These are phyloP conservation scores for Anagyrus pseudococci DNA, from an alignment of 2,888 invertebrate genomes.

Conservation along the genomic window DNA sequence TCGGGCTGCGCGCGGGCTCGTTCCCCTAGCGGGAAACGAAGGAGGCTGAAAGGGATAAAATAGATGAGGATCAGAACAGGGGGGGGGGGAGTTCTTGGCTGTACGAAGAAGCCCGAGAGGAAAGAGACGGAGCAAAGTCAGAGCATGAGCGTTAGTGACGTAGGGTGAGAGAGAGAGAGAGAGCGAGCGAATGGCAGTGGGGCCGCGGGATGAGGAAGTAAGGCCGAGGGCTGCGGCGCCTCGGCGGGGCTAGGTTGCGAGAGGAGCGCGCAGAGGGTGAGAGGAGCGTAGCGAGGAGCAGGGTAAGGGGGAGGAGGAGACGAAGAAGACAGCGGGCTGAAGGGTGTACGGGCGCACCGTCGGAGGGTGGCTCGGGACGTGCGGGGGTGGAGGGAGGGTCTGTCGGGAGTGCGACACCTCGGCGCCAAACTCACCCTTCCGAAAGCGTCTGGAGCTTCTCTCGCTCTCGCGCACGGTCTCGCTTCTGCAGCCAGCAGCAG, in stretches of 20 bases:
- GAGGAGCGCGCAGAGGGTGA: too few relatives aligned
- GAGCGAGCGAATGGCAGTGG: conserved; percentile 18
- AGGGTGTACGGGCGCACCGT: conserved; percentile 27
- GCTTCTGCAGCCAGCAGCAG: too few relatives aligned
- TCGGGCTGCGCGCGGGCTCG: not conserved
- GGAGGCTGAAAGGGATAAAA: conserved; percentile 38
- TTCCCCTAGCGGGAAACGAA: conserved; percentile 16
- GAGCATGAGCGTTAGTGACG: too few relatives aligned
- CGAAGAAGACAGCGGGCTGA: conserved; percentile 33
- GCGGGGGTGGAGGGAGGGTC: conserved; percentile 25
- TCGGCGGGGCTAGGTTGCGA: too few relatives aligned
- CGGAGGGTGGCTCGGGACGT: conserved; percentile 26
- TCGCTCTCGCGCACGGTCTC: conserved; percentile 43
- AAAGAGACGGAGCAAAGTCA: conserved; percentile 21
- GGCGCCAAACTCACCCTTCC: conserved; percentile 62
- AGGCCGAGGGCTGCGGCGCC: too few relatives aligned
- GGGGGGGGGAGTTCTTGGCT: conserved; percentile 8
- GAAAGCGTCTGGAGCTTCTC: conserved; percentile 56
- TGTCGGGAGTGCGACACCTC: conserved; percentile 56
- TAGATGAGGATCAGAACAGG: conserved; percentile 33
- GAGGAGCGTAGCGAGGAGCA: not conserved
- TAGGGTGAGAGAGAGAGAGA: too few relatives aligned
- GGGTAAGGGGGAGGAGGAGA: too few relatives aligned
- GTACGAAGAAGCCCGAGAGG: conserved; percentile 13
- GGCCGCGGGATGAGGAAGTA: not conserved